phyloP scores from a whole-genome alignment of 2,113 vertebrate genomes.

The Chinchilla lanigera region DNA sequence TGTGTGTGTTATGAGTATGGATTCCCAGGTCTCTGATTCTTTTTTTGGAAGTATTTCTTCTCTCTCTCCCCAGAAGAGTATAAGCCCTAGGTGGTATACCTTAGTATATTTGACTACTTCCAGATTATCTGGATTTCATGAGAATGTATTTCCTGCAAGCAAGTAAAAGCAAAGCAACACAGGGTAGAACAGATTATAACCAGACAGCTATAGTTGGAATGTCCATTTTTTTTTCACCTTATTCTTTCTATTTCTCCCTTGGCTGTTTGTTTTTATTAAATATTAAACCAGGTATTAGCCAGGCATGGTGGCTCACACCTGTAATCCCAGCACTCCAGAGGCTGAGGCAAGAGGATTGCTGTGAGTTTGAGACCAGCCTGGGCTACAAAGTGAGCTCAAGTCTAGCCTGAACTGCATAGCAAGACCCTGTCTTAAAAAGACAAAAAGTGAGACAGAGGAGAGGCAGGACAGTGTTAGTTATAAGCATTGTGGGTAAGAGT shows the following conservation, averaged over 20 bases:
- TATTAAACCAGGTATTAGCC: background rate
- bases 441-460: background rate
- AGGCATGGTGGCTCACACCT: too few species aligned
- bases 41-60: background rate
- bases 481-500: background rate
- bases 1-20: background rate
- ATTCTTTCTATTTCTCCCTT: background rate
- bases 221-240: background rate
- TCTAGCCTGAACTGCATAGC: too few species aligned
- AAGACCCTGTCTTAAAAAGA: too few species aligned
- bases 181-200: background rate
- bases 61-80: background rate
- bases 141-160: slow-evolving; percentile 40
- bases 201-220: background rate
- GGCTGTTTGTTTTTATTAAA: slow-evolving; percentile 22
- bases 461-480: slow-evolving; percentile 44
- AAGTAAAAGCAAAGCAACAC: slow-evolving; percentile 31
- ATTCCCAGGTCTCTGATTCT: background rate
- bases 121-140: background rate
- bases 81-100: background rate
- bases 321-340: too few species aligned
- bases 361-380: too few species aligned
- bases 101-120: slow-evolving; percentile 38
- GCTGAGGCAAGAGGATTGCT: too few species aligned
- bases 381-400: too few species aligned